Evolutionary conservation across 2,888 invertebrate species (phyloP), one percentile per base, ranked within the genome.

Genomic region (Ashinkailepas kermadecensis): DNA sequence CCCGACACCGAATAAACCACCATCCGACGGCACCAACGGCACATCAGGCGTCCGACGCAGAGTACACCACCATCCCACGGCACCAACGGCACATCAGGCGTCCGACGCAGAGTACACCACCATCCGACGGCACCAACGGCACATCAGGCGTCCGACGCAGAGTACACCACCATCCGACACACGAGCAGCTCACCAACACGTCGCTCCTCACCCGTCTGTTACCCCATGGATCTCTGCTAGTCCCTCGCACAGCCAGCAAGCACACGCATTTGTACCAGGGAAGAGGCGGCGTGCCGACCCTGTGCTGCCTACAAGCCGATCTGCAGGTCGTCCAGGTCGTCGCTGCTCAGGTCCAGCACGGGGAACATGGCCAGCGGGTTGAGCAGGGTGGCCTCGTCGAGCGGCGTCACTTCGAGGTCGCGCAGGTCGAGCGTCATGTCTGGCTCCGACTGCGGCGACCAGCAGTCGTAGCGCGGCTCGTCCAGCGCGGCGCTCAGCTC

Each of bases 351-450:
- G 57, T 78, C 78, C 78, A 78, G 78, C 58, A 25, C 78, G 58
- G 78, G 78, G 78, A 78, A 78, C 78, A 78, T 58, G 58, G 57
- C 57, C 78, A 78, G 74, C 39, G 74, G 74, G 74, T 58, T 58
- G 23, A 78, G 78, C 78, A 58, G 78, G n/a, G 57, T n/a, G 12
- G 57, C 12, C 78, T 78, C 78, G 78, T 78, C 57, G 12, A 78
- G 78, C 58, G 78, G 78, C n/a, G 21, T 21, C 21, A 78, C 58
- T 10, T 78, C 78, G 23, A 78, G 57, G n/a, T 78, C 78, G 23
- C 23, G n/a, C 78, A 78, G 78, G 11, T 78, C 78, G 12, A 23
- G 54, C 18, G 11, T 15, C 74, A 74, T 74, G 18, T 74, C 74
- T 13, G 74, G 39, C 74, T 74, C 74, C 8, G 74, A 23, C 54